Evolutionary conservation across 2,797 vertebrate species (phyloP).

Genomic region (Chrysolophus pictus): DNA sequence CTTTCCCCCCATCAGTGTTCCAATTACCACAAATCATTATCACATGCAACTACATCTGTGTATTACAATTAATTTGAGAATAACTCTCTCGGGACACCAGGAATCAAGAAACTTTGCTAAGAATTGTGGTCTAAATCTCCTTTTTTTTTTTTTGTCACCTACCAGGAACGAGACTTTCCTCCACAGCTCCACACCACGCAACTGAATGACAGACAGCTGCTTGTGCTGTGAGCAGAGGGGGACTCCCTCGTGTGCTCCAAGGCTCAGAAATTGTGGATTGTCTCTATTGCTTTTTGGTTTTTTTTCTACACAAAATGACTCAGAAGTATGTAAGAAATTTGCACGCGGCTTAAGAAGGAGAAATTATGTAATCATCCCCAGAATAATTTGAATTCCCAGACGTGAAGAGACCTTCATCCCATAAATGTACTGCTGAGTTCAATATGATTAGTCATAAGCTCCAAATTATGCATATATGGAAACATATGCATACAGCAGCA

Average conservation of each 20-base stretch:
- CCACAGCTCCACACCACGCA: neutral
- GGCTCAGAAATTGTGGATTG: neutral
- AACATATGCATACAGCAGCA: neutral
- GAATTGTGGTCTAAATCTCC: neutral
- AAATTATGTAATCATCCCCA: neutral
- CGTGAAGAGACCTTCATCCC: neutral
- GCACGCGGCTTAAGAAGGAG: neutral
- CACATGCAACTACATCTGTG: conserved; percentile 9
- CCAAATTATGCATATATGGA: neutral
- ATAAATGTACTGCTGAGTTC: neutral
- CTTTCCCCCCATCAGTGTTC: neutral
- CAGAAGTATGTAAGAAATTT: neutral
- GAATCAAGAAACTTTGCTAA: neutral
- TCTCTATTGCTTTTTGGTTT: neutral
- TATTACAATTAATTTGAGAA: conserved; percentile 43
- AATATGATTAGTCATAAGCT: neutral
- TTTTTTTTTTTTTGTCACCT: neutral
- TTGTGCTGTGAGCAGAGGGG: neutral
- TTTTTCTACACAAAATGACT: neutral
- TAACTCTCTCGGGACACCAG: conserved; percentile 23
- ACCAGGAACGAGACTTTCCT: neutral
- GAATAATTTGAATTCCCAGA: neutral
- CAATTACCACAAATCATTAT: conserved; percentile 58
- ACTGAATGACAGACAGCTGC: neutral
- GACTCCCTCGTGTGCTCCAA: neutral